Base-by-base conservation (phyloP, 2,797 vertebrate species). In the Spinus pinus region DNA sequence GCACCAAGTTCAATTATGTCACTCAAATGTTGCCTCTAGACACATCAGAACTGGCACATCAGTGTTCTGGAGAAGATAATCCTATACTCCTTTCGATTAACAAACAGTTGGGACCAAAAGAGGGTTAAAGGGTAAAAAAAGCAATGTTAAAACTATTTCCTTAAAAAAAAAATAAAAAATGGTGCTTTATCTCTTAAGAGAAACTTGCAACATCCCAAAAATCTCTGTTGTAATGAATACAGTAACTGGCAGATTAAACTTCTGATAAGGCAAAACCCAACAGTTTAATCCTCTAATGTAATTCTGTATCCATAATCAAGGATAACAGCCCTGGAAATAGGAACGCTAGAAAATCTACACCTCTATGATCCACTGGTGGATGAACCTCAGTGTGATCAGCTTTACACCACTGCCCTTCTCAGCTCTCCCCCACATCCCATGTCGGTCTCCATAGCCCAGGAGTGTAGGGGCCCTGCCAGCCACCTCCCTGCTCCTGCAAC, bases 1-100 rank as follows among this genome's bases (percentile, higher is more conserved):
- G 65, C 30, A 92, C 65, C 39, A 47, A 81, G 82, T 96, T 97
- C 84, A 94, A 88, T 94, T 93, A 94, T 88, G 86, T 95, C 91
- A 91, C 82, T 97, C 95, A 96, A 61, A 90, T 60, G 24, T 70
- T 94, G 53, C 73, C 66, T 84, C 86, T 81, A 85, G 96, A 94
- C 82, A 71, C 81, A 86, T 28, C 77, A 90, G 79, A 95, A 96
- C 56, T 7, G 21, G 62, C 56, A 72, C 57, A 88, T 72, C 70
- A 61, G 39, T 89, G 79, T 93, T 85, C 80, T 3, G 42, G 49
- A 91, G 30, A 66, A 91, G 14, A 54, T 77, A 86, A 95, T 86
- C 35, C 35, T 67, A 6, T 27, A 84, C 81, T 93, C 35, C 17
- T 57, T 65, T 86, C 24, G 44, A 64, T 35, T 74, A 75, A 84